Percentiles rank a stretch among this genome's conserved stretches.
phyloP scores from a whole-genome alignment of 2,113 vertebrate species.

The Pseudopipra pipra region DNA sequence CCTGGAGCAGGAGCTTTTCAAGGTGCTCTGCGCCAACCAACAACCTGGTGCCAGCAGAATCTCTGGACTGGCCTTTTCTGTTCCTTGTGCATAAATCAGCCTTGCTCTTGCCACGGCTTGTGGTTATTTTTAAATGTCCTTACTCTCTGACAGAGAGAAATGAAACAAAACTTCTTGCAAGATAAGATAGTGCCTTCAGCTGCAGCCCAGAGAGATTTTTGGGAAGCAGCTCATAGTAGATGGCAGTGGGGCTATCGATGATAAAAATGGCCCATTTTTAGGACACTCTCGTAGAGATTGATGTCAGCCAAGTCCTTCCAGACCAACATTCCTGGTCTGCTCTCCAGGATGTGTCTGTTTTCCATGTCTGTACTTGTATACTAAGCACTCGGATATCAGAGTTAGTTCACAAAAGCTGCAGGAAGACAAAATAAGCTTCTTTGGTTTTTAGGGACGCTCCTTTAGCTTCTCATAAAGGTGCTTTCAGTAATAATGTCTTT shows the following conservation, averaged over 20 bases:
- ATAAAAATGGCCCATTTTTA: neutral
- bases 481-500: neutral
- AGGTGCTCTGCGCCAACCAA: neutral
- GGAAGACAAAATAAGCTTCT: neutral
- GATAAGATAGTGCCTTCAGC: neutral
- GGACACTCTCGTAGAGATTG: neutral
- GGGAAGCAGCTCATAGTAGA: neutral
- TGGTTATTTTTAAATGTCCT: neutral
- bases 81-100: neutral
- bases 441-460: rapidly evolving
- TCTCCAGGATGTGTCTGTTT: neutral
- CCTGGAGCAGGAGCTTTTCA: neutral
- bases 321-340: neutral
- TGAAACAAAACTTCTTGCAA: neutral
- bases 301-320: neutral
- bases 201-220: neutral
- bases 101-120: neutral
- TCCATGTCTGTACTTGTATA: rapidly evolving
- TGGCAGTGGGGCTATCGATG: neutral
- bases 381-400: neutral
- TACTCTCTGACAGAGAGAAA: neutral
- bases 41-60: neutral
- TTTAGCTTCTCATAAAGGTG: neutral
- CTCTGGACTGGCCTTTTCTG: neutral
- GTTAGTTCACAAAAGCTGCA: neutral